These are phyloP conservation scores for Vanacampus margaritifer DNA, from an alignment of 2,113 vertebrate species.

Conservation along the genomic window DNA sequence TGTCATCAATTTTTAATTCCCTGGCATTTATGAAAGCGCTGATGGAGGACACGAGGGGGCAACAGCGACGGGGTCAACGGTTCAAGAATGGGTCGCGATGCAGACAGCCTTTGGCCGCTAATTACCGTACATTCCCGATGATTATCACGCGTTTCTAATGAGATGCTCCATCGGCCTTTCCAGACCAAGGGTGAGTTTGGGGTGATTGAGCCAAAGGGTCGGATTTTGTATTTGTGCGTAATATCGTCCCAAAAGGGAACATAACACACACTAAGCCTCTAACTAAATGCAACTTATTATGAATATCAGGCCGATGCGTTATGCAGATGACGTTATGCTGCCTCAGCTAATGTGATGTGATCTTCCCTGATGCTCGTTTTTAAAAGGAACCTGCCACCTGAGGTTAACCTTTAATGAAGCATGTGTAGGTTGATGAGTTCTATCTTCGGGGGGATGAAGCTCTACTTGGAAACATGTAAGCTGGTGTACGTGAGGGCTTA, in stretches of 20 bases:
- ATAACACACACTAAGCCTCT: neutral
- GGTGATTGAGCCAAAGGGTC: slow-evolving; percentile 11
- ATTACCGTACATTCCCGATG: slow-evolving; percentile 56
- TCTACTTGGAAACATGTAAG: slow-evolving; percentile 24
- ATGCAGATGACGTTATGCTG: slow-evolving; percentile 2
- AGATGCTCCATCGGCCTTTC: slow-evolving; percentile 15
- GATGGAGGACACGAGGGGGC: slow-evolving; percentile 21
- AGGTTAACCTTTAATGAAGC: slow-evolving; percentile 20
- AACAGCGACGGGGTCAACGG: slow-evolving; percentile 9
- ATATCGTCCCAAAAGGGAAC: slow-evolving; percentile 2
- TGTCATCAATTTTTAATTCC: slow-evolving; percentile 32
- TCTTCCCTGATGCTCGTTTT: slow-evolving; percentile 25
- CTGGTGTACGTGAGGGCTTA: slow-evolving; percentile 7
- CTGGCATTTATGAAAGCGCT: slow-evolving; percentile 24
- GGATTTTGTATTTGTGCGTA: slow-evolving; percentile 3
- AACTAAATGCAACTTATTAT: slow-evolving; percentile 15
- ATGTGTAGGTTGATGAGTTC: slow-evolving; percentile 8
- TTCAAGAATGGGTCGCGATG: slow-evolving; percentile 31
- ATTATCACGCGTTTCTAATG: slow-evolving; percentile 45
- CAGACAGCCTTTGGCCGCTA: slow-evolving; percentile 23
- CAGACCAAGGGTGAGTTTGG: slow-evolving; percentile 11
- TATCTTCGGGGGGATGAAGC: slow-evolving; percentile 18
- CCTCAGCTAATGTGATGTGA: slow-evolving; percentile 35
- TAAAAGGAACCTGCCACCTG: slow-evolving; percentile 25
- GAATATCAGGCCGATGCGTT: neutral